Evolutionary conservation across 2,797 vertebrate genomes (phyloP).

Genomic region (Chelidonichthys spinosus): DNA sequence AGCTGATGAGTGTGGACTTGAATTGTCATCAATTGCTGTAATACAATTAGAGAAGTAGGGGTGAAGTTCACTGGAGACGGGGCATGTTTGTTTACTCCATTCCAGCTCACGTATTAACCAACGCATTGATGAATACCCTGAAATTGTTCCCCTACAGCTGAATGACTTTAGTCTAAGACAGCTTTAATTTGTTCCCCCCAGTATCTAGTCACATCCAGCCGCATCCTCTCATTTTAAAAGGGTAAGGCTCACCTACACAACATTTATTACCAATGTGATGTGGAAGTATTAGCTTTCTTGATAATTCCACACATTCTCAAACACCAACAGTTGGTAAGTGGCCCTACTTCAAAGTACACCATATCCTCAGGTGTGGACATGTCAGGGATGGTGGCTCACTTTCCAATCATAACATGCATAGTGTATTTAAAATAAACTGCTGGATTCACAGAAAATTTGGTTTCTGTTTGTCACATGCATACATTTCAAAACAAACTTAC

Average conservation of each 20-base stretch:
- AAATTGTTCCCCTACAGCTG: neutral
- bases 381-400: too few species aligned
- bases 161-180: neutral
- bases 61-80: conserved; percentile 25
- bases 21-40: conserved; percentile 44
- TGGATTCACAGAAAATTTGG: too few species aligned
- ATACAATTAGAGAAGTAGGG: conserved; percentile 36
- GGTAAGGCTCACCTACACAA: neutral
- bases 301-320: neutral
- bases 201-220: neutral
- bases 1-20: conserved; percentile 16
- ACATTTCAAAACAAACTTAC: neutral
- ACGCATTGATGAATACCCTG: conserved; percentile 4
- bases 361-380: neutral
- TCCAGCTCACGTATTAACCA: neutral
- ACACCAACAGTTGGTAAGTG: too few species aligned
- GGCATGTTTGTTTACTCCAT: conserved; percentile 47
- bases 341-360: too few species aligned
- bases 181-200: neutral
- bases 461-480: too few species aligned
- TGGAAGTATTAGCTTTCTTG: neutral
- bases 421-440: neutral
- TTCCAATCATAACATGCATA: neutral
- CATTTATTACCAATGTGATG: neutral
- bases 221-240: neutral